phyloP scores from a whole-genome alignment of 2,888 invertebrate genomes.

The Netelia virgata region DNA sequence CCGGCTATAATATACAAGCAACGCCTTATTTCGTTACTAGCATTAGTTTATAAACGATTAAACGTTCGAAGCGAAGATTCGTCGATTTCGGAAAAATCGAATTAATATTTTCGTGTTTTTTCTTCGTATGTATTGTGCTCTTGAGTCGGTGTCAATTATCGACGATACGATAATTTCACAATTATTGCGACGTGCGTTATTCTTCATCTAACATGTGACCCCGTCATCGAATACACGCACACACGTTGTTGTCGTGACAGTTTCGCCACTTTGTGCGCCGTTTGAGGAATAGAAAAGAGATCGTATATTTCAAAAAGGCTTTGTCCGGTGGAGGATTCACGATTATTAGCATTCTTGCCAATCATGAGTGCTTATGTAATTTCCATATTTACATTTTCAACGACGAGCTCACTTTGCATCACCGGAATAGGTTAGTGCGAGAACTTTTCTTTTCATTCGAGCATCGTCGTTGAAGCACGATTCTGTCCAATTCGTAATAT shows the following conservation, averaged over 20 bases:
- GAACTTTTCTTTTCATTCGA: neutral
- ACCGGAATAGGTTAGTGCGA: slow-evolving; percentile 30
- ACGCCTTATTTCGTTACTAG: neutral
- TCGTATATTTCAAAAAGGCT: neutral
- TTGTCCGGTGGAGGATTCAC: neutral
- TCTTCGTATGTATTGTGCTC: no score
- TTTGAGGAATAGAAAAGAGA: neutral
- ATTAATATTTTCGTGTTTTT: neutral
- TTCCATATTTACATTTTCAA: slow-evolving; percentile 14
- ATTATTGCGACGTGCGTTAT: neutral
- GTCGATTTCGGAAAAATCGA: neutral
- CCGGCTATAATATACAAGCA: neutral
- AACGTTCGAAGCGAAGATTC: neutral
- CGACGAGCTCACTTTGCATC: neutral
- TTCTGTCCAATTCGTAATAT: neutral
- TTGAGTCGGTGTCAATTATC: neutral
- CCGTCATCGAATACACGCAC: neutral
- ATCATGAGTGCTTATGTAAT: slow-evolving; percentile 50
- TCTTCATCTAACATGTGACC: neutral
- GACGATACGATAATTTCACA: neutral
- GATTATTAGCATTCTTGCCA: neutral
- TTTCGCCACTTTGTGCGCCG: slow-evolving; percentile 1
- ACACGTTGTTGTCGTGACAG: neutral
- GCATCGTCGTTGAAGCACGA: neutral
- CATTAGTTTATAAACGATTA: neutral